phyloP scores from a whole-genome alignment of 2,797 vertebrate species.

The Acrossocheilus fasciatus region DNA sequence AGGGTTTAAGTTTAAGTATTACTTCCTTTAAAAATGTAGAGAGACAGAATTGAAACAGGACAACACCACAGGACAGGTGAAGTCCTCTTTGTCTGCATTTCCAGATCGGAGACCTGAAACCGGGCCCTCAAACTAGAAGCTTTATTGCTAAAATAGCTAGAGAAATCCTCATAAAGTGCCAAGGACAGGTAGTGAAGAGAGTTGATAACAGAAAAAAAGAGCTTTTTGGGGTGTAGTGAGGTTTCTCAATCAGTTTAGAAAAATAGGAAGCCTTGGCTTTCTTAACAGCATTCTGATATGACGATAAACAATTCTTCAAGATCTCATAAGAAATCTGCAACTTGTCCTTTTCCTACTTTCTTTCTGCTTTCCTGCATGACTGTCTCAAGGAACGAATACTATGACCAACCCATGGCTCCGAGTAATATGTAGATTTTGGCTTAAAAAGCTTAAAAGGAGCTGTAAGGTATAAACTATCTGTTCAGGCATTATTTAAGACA shows the following conservation, averaged over 20 bases:
- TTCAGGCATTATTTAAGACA: no score
- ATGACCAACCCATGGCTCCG: not conserved
- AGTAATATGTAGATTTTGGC: not conserved
- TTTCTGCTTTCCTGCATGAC: not conserved
- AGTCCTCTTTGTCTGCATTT: not conserved
- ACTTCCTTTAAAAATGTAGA: no score
- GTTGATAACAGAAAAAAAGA: no score
- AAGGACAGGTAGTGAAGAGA: no score
- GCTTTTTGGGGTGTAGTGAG: no score
- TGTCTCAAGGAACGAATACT: not conserved
- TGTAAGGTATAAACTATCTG: no score
- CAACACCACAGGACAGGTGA: not conserved
- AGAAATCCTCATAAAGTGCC: not conserved
- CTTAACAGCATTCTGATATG: no score
- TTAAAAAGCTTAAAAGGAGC: no score
- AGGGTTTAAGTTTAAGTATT: no score
- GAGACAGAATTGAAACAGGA: not conserved
- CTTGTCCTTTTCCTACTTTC: not conserved
- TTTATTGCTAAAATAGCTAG: not conserved
- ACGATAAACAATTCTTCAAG: not conserved
- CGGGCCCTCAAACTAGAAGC: not conserved
- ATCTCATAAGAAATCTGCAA: not conserved
- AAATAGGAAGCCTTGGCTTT: no score
- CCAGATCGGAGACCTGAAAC: not conserved
- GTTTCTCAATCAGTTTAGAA: no score